Conservation (phyloP, 2,888 invertebrate species). For the Lasius fuliginosus region DNA sequence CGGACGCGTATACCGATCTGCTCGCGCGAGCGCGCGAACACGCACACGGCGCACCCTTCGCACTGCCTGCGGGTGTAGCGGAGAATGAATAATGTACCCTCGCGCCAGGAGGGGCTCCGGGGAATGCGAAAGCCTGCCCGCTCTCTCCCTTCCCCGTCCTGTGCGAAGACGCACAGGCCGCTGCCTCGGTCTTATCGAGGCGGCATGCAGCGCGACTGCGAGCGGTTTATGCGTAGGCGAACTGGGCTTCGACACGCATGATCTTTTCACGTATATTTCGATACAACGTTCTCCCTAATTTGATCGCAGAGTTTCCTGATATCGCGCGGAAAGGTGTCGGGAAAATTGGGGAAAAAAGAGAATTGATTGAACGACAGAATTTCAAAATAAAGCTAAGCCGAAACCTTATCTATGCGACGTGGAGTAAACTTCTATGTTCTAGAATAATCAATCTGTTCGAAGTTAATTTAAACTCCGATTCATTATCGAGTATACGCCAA, state of each 20-base stretch:
- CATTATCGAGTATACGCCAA: background rate
- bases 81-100: constrained; percentile 78
- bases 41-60: constrained; percentile 59
- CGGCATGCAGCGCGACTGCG: constrained; percentile 57
- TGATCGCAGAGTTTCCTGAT: background rate
- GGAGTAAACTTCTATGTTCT: background rate
- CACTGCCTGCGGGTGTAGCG: constrained; percentile 71
- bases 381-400: background rate
- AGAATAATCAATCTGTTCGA: background rate
- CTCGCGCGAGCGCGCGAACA: constrained; percentile 39
- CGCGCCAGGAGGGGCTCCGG: constrained; percentile 75
- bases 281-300: background rate
- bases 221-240: constrained; percentile 55
- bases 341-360: background rate
- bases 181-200: constrained; percentile 67
- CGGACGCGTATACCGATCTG: constrained; percentile 12
- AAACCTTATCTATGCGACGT: background rate
- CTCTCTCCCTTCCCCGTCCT: constrained; percentile 55
- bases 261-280: background rate
- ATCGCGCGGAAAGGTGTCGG: background rate
- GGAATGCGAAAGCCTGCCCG: constrained; percentile 72
- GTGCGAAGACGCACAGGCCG: constrained; percentile 28
- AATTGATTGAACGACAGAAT: background rate
- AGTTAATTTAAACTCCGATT: background rate
- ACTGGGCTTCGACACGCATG: constrained; percentile 20